A percentile compares a stretch with the other conserved stretches of the same genome.
Conservation (phyloP, 1,140 invertebrate genomes). For the Melanaphis sacchari region DNA sequence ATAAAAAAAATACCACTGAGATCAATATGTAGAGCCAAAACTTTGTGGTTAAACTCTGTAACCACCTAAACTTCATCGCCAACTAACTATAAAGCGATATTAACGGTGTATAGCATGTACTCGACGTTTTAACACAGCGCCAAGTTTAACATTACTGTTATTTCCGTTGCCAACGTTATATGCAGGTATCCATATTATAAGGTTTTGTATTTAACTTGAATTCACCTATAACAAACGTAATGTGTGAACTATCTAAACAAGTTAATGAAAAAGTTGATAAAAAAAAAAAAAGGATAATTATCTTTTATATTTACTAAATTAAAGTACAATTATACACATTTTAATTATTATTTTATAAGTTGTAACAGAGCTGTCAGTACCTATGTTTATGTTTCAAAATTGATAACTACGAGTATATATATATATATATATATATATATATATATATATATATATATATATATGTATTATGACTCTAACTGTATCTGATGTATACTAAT, state of each 20-base stretch:
- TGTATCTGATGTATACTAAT: too few relatives aligned
- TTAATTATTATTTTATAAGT: not conserved
- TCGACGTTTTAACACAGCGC: slow-evolving; percentile 47
- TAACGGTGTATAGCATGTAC: slow-evolving; percentile 42
- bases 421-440: too few relatives aligned
- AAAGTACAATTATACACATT: not conserved
- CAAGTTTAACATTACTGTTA: slow-evolving; percentile 54
- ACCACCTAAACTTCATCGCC: slow-evolving; percentile 47
- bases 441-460: too few relatives aligned
- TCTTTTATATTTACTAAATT: not conserved
- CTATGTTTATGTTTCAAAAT: too few relatives aligned
- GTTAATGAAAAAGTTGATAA: not conserved
- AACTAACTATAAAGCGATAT: slow-evolving; percentile 28
- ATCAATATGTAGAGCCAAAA: slow-evolving; percentile 51
- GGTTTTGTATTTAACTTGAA: slow-evolving; percentile 16
- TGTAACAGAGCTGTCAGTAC: not conserved
- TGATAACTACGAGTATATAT: too few relatives aligned
- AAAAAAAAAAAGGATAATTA: not conserved
- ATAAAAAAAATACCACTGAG: slow-evolving; percentile 41
- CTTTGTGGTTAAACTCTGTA: slow-evolving; percentile 33
- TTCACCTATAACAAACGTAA: not conserved
- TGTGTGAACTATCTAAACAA: not conserved
- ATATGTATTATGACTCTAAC: too few relatives aligned
- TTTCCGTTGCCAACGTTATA: slow-evolving; percentile 32
- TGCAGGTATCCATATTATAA: not conserved